These are phyloP conservation scores for Paramormyrops kingsleyae DNA, from an alignment of 2,113 vertebrate species.

Conservation along the genomic window DNA sequence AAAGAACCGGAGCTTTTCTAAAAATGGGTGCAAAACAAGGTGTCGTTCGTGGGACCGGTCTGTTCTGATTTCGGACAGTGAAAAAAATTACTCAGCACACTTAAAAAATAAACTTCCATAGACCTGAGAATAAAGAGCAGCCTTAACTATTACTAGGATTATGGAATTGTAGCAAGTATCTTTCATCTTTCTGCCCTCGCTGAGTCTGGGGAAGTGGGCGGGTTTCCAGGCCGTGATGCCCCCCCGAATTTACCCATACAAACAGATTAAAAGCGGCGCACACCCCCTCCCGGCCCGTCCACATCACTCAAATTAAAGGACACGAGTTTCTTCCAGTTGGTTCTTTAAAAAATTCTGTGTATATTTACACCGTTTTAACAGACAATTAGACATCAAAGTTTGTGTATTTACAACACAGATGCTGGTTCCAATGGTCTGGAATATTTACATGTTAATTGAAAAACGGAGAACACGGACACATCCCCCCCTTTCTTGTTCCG, in stretches of 20 bases:
- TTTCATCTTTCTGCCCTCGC: background rate
- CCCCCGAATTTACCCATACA: background rate
- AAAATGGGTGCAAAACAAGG: background rate
- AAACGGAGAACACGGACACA: background rate
- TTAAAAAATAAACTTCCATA: background rate
- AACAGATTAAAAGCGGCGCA: background rate
- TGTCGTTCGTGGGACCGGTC: background rate
- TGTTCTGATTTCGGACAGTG: background rate
- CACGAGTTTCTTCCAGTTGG: background rate
- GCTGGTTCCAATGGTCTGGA: background rate
- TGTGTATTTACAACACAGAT: background rate
- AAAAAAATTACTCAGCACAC: background rate
- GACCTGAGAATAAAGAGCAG: background rate
- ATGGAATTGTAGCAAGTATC: background rate
- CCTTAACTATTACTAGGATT: background rate
- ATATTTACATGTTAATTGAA: background rate
- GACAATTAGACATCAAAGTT: background rate
- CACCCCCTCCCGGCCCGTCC: background rate
- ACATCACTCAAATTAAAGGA: background rate
- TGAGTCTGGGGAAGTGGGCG: background rate
- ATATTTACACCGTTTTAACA: conserved; percentile 3
- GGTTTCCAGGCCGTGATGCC: background rate
- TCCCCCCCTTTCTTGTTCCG: background rate
- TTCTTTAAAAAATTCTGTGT: conserved; percentile 7
- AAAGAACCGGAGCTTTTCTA: background rate